Base-by-base conservation (phyloP, 92 coral and sea anemone genomes). In the Micromussa lordhowensis region DNA sequence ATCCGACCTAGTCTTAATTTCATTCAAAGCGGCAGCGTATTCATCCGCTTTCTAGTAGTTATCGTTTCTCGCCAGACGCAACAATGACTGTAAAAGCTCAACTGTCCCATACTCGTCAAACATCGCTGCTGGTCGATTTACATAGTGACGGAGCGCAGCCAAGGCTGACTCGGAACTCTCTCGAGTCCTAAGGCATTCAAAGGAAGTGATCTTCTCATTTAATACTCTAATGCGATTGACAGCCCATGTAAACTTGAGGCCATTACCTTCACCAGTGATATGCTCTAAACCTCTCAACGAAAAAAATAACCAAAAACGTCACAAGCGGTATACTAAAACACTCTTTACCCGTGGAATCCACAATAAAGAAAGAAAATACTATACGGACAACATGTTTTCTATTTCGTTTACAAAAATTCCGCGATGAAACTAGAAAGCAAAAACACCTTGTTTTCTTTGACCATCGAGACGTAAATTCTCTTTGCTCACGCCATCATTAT, bases 201-300 rank as follows among this genome's bases (percentile, higher is more conserved):
- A 79, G 16, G 83, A 55, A n/a, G 17, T 44, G 64, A 78, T 54
- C 49, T 79, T 79, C 4, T 79, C 73, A 53, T 81, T 75, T 40
- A 28, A 24, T n/a, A 32, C 36, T 24, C 38, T 81, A 58, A 81
- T 81, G 12, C 85, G 85, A 81, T 58, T 75, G 49, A 24, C 85
- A 34, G 74, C 73, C 85, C 31, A 75, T 75, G 17, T 3, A 71
- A 12, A 71, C 76, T 28, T 4, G 15, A 30, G 36, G 35, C 31
- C 29, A 17, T 71, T 30, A 3, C 48, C 76, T 71, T 71, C 36
- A 71, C 76, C 38, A 28, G 38, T 26, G 48, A 34, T 30, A 26
- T 28, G 19, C 35, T 21, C 7, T 9, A 71, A 71, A 1, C 19
- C 21, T 5, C 17, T 54, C 59, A 19, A 54, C 1, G 44, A 32